Evolutionary conservation across 2,113 vertebrate species (phyloP).

Genomic region (Glareola pratincola): DNA sequence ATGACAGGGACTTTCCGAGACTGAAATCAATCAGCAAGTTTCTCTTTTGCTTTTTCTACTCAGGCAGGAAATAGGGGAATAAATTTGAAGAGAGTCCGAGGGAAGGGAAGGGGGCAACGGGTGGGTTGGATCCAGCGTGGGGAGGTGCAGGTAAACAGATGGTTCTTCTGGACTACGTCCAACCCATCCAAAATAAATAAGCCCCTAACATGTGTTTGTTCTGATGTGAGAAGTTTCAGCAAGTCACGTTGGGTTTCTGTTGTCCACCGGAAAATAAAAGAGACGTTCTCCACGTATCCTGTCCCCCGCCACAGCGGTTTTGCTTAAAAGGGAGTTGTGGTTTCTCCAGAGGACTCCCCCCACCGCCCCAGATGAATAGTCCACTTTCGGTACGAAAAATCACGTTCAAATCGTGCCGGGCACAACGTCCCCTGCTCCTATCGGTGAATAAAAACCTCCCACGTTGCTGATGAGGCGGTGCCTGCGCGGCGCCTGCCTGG

Average conservation of each 20-base stretch:
- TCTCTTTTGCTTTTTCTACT: slow-evolving; percentile 30
- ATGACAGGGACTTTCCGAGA: slow-evolving; percentile 65
- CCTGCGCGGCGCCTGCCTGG: neutral
- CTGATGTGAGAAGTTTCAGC: neutral
- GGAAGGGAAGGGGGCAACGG: neutral
- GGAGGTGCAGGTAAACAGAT: neutral
- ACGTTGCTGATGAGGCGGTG: neutral
- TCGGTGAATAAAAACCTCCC: neutral
- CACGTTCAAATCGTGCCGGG: fast-evolving
- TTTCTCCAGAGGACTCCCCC: neutral
- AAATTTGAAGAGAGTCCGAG: slow-evolving; percentile 51
- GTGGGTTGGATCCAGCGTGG: neutral
- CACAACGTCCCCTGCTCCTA: neutral
- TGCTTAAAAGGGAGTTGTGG: neutral
- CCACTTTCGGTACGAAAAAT: neutral
- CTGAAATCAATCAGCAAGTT: slow-evolving; percentile 66
- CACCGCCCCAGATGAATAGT: too few species aligned
- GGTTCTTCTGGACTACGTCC: neutral
- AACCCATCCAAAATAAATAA: neutral
- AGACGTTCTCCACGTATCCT: neutral
- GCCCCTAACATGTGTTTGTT: neutral
- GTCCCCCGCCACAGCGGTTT: fast-evolving
- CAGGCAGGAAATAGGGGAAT: slow-evolving; percentile 56
- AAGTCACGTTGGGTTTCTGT: neutral
- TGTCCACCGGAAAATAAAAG: neutral